These are phyloP conservation scores for Hormiphora californensis DNA, from an alignment of 37 sponge, comb jelly and placozoan genomes.

Conservation along the genomic window DNA sequence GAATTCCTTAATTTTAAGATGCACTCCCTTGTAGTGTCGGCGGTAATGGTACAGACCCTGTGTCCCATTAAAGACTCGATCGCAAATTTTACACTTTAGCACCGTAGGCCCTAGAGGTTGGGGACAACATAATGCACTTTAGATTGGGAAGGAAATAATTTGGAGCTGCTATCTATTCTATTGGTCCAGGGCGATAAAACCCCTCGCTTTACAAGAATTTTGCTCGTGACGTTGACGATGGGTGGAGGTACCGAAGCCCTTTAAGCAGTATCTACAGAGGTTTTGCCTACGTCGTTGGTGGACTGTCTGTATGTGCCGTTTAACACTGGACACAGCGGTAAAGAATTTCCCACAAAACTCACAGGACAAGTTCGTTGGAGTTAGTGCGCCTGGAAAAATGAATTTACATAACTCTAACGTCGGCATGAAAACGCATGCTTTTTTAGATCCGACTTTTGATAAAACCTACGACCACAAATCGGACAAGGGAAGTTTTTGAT, in stretches of 20 bases:
- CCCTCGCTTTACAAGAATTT: too few species aligned
- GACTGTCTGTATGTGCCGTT: not conserved
- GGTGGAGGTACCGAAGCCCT: too few species aligned
- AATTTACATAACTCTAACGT: not conserved
- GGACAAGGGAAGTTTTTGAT: not conserved
- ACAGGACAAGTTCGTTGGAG: not conserved
- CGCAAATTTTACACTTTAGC: constrained; percentile 5
- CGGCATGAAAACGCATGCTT: not conserved
- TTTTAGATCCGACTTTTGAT: not conserved
- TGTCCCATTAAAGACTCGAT: not conserved
- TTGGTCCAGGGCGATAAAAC: too few species aligned
- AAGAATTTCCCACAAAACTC: not conserved
- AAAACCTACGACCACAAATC: not conserved
- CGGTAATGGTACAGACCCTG: constrained; percentile 12
- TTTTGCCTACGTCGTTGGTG: not conserved
- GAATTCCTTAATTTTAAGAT: constrained; percentile 29
- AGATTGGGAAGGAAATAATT: too few species aligned
- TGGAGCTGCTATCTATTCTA: too few species aligned
- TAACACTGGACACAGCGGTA: not conserved
- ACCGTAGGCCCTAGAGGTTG: too few species aligned
- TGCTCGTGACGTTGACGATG: too few species aligned
- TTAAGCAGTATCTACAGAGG: not conserved
- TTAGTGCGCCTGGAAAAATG: not conserved
- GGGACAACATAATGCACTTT: too few species aligned
- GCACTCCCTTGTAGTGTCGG: not conserved